These are phyloP conservation scores for Leucoraja ocellata DNA, from an alignment of 2,797 vertebrate genomes.

Conservation along the genomic window DNA sequence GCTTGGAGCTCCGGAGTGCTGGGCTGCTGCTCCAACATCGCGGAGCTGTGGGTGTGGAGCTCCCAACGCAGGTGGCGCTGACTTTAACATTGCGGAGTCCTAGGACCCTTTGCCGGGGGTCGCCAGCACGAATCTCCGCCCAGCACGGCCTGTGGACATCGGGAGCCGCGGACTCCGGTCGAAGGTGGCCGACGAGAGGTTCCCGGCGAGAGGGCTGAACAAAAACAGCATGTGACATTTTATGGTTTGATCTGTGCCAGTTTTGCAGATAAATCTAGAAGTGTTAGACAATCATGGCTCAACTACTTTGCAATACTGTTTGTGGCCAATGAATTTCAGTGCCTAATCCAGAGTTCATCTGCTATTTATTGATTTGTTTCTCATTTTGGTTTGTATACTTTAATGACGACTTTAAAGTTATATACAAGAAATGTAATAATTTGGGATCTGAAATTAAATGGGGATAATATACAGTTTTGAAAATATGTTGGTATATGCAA, in stretches of 20 bases:
- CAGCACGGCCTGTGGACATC: too few relatives aligned
- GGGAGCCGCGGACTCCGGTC: too few relatives aligned
- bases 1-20: too few relatives aligned
- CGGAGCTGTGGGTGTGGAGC: too few relatives aligned
- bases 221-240: background rate
- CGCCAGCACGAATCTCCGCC: too few relatives aligned
- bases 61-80: too few relatives aligned
- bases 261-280: background rate
- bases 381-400: background rate
- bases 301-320: background rate
- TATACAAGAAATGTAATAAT: background rate
- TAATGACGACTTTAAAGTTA: background rate
- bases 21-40: too few relatives aligned
- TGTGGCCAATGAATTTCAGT: background rate
- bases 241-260: background rate
- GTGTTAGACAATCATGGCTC: background rate
- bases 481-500: background rate
- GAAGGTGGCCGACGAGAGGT: too few relatives aligned
- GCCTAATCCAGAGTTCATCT: background rate
- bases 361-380: background rate
- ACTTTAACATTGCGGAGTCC: too few relatives aligned
- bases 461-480: background rate
- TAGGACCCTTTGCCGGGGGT: too few relatives aligned
- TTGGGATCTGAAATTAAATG: background rate
- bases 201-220: too few relatives aligned